These are phyloP conservation scores for Cylindroiulus punctatus DNA, from an alignment of 2,888 invertebrate species.

Conservation along the genomic window DNA sequence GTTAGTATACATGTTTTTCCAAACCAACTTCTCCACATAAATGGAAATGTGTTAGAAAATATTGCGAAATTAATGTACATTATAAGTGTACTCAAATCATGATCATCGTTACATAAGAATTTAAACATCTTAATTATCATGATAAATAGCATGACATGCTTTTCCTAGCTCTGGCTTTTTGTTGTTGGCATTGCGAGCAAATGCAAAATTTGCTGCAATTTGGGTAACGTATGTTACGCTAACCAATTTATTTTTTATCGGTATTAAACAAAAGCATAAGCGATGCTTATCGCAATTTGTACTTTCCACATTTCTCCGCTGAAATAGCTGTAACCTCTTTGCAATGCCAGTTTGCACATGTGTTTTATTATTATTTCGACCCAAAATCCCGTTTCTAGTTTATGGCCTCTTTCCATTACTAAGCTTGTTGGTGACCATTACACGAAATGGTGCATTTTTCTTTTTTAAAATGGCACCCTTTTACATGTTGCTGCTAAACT, in stretches of 20 bases:
- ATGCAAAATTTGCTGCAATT: too few species aligned
- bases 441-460: conserved; percentile 29
- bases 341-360: conserved; percentile 10
- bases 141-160: too few species aligned
- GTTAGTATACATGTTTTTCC: too few species aligned
- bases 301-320: not conserved
- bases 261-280: conserved; percentile 4
- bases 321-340: conserved; percentile 4
- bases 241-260: not conserved
- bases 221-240: not conserved
- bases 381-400: conserved; percentile 20
- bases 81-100: too few species aligned
- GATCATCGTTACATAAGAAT: too few species aligned
- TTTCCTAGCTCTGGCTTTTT: too few species aligned
- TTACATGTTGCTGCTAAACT: conserved; percentile 33
- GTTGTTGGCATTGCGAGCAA: too few species aligned
- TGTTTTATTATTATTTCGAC: conserved; percentile 32
- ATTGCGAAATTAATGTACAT: too few species aligned
- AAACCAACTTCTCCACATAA: too few species aligned
- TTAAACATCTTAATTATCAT: too few species aligned
- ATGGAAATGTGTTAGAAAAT: too few species aligned
- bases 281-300: not conserved
- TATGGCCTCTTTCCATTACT: conserved; percentile 42
- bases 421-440: conserved; percentile 37
- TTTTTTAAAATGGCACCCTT: conserved; percentile 37